Percentiles rank a stretch among this genome's conserved stretches.
These are phyloP conservation scores for Poecilia wingei DNA, from an alignment of 2,797 vertebrate genomes.

Conservation along the genomic window DNA sequence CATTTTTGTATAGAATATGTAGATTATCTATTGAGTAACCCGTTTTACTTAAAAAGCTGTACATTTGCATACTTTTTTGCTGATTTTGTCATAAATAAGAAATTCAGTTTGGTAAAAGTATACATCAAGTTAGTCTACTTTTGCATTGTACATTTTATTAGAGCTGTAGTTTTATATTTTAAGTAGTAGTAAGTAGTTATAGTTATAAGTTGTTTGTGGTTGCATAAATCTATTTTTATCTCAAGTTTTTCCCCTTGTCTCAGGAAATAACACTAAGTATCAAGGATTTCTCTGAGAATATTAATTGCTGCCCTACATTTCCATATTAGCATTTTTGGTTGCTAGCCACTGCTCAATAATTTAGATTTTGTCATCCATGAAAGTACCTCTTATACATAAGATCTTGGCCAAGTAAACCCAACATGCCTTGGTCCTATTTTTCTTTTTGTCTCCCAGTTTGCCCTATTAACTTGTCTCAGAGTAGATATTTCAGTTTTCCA, in stretches of 20 bases:
- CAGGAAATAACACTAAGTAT: background rate
- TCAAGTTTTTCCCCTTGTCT: background rate
- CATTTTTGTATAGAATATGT: background rate
- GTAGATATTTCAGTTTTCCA: background rate
- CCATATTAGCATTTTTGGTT: background rate
- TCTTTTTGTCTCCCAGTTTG: background rate
- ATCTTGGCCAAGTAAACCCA: background rate
- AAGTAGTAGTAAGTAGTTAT: background rate
- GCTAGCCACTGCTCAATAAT: background rate
- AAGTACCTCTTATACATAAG: background rate
- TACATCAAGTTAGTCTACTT: background rate
- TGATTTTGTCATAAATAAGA: background rate
- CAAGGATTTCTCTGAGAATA: background rate
- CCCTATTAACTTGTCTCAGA: background rate
- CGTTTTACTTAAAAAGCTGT: background rate
- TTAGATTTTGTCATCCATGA: background rate
- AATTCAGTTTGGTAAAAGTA: background rate
- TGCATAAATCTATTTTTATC: background rate
- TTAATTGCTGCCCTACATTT: background rate
- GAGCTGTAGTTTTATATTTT: background rate
- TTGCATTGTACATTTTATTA: background rate
- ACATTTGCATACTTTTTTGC: background rate
- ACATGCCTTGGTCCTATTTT: background rate
- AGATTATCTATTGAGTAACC: background rate
- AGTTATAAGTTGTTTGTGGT: background rate